These are phyloP conservation scores for Zaprionus ornatus DNA, from an alignment of 1,140 invertebrate genomes.

Conservation along the genomic window DNA sequence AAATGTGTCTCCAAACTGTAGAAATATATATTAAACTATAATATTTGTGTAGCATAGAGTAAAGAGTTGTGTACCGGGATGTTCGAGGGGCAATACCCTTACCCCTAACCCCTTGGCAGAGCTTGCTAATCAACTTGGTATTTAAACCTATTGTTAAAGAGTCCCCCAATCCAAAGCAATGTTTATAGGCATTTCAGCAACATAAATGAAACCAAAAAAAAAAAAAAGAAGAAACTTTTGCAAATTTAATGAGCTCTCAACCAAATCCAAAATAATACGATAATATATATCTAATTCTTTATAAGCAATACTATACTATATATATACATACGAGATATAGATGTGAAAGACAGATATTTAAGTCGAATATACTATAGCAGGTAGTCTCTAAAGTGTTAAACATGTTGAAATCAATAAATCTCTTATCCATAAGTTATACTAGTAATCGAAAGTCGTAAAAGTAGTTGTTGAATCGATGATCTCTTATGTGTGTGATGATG, in stretches of 20 bases:
- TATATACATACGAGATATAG: background rate
- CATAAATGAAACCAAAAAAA: conserved; percentile 1
- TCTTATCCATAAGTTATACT: conserved; percentile 21
- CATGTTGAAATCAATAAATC: conserved; percentile 60
- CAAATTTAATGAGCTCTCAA: conserved; percentile 19
- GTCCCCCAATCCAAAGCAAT: conserved; percentile 41
- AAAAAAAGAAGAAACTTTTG: conserved; percentile 2
- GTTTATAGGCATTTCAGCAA: conserved; percentile 65
- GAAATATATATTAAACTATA: conserved; percentile 8
- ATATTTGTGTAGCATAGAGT: conserved; percentile 1
- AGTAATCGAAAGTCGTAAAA: conserved; percentile 37
- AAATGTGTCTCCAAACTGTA: conserved; percentile 39
- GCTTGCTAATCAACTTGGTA: background rate
- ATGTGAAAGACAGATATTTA: conserved; percentile 15
- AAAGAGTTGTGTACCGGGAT: conserved; percentile 25
- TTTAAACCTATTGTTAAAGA: background rate
- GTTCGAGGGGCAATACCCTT: too few species aligned
- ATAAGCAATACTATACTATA: conserved; percentile 50
- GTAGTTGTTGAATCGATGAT: conserved; percentile 54
- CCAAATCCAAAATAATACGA: background rate
- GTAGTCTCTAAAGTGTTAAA: conserved; percentile 66
- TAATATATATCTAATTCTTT: conserved; percentile 15
- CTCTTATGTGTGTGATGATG: conserved; percentile 29
- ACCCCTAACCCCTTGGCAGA: too few species aligned
- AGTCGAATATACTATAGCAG: conserved; percentile 7